A percentile compares a stretch with the other conserved stretches of the same genome.
These are phyloP conservation scores for Aurelia aurita DNA, from an alignment of 30 jellyfish, hydroid and myxozoan species.

Conservation along the genomic window DNA sequence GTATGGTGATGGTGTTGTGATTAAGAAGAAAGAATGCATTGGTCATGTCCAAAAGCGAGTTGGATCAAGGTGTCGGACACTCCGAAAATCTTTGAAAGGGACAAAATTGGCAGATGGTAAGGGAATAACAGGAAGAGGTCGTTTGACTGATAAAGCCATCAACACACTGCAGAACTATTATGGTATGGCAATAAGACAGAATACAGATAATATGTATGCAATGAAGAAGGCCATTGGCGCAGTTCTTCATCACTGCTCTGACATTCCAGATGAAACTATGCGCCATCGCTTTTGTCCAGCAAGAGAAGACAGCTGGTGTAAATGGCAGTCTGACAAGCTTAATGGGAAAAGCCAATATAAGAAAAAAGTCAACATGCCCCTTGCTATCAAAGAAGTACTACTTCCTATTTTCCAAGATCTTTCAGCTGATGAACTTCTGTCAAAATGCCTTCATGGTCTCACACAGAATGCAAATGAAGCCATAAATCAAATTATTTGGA, in stretches of 20 bases:
- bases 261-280: too few relatives aligned
- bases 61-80: constrained; percentile 4
- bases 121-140: constrained; percentile 27
- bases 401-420: too few relatives aligned
- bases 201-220: constrained; percentile 20
- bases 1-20: constrained; percentile 30
- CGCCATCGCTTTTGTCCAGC: too few relatives aligned
- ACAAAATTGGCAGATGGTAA: background rate
- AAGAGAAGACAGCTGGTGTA: too few relatives aligned
- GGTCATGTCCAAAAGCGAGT: constrained; percentile 43
- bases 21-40: constrained; percentile 25
- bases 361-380: too few relatives aligned
- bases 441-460: too few relatives aligned
- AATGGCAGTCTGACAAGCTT: too few relatives aligned
- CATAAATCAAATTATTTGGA: too few relatives aligned
- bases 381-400: too few relatives aligned
- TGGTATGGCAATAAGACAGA: constrained; percentile 51
- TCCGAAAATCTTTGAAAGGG: background rate
- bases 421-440: too few relatives aligned
- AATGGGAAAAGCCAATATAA: too few relatives aligned
- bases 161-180: constrained; percentile 42
- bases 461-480: too few relatives aligned
- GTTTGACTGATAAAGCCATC: constrained; percentile 33
- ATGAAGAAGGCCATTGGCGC: constrained; percentile 41
- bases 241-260: constrained; percentile 19